Evolutionary conservation across 2,797 vertebrate genomes (phyloP).

Genomic region (Sternarchorhynchus goeldii): DNA sequence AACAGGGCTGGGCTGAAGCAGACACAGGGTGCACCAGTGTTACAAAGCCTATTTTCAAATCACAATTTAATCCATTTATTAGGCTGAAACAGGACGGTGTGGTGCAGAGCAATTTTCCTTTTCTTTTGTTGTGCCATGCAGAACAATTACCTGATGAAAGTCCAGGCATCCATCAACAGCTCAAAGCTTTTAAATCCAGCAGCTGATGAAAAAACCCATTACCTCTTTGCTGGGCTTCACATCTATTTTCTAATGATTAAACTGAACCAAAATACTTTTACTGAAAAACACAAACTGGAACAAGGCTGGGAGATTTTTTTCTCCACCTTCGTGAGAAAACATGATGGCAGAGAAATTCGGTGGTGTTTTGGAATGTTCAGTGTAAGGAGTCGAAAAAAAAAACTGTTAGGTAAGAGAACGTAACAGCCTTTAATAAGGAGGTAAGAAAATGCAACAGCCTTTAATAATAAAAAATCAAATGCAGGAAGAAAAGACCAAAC

Average conservation of each 20-base stretch:
- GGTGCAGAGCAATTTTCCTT: constrained; percentile 47
- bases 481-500: no score
- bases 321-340: constrained; percentile 12
- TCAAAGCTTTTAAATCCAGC: constrained; percentile 50
- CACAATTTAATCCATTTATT: constrained; percentile 67
- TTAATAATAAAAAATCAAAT: no score
- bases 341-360: neutral
- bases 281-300: constrained; percentile 23
- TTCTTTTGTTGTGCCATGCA: constrained; percentile 48
- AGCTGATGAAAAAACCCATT: constrained; percentile 46
- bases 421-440: no score
- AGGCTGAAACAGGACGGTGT: constrained; percentile 57
- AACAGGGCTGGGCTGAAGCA: constrained; percentile 54
- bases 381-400: no score
- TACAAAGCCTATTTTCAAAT: constrained; percentile 57
- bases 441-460: no score
- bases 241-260: constrained; percentile 43
- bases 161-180: constrained; percentile 42
- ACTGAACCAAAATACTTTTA: constrained; percentile 22
- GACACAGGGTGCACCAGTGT: constrained; percentile 50
- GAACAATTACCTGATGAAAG: constrained; percentile 58
- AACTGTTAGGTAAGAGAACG: no score
- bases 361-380: constrained; percentile 4
- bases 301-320: constrained; percentile 2
- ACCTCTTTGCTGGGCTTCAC: constrained; percentile 39